Conservation (phyloP, 2,888 invertebrate species). For the Coenonympha arcania region DNA sequence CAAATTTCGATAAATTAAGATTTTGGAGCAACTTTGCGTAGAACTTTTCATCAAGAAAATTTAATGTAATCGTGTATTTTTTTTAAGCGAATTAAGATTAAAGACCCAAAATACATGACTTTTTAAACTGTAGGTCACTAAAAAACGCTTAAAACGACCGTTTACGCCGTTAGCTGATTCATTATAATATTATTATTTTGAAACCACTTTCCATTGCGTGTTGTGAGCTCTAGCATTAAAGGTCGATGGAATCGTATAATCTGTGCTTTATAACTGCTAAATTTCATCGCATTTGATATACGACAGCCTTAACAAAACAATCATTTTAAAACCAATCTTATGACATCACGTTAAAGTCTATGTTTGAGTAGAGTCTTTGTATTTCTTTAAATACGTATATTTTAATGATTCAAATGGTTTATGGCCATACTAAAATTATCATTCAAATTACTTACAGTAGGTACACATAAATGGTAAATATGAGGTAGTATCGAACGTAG, state of each 20-base stretch:
- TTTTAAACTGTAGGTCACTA: no score
- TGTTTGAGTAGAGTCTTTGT: not conserved
- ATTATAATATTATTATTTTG: no score
- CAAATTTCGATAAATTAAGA: no score
- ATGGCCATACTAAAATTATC: conserved; percentile 6
- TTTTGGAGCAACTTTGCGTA: no score
- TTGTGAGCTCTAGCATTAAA: conserved; percentile 14
- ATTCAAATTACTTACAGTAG: not conserved
- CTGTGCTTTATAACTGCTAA: conserved; percentile 20
- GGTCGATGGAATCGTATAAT: conserved; percentile 18
- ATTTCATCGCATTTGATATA: conserved; percentile 14
- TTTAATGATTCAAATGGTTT: not conserved
- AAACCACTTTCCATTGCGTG: conserved; percentile 22
- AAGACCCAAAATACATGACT: no score
- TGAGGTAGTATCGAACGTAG: no score
- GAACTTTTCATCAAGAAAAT: no score
- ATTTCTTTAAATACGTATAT: not conserved
- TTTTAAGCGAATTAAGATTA: no score
- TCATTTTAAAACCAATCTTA: not conserved
- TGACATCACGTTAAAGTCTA: not conserved
- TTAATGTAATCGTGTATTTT: no score
- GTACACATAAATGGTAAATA: no score
- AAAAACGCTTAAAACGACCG: no score
- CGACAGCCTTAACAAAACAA: not conserved
- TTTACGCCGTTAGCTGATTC: no score